Percentiles rank a stretch among this genome's conserved stretches.
These are phyloP conservation scores for Tangara arthus DNA, from an alignment of 2,797 vertebrate genomes.

Conservation along the genomic window DNA sequence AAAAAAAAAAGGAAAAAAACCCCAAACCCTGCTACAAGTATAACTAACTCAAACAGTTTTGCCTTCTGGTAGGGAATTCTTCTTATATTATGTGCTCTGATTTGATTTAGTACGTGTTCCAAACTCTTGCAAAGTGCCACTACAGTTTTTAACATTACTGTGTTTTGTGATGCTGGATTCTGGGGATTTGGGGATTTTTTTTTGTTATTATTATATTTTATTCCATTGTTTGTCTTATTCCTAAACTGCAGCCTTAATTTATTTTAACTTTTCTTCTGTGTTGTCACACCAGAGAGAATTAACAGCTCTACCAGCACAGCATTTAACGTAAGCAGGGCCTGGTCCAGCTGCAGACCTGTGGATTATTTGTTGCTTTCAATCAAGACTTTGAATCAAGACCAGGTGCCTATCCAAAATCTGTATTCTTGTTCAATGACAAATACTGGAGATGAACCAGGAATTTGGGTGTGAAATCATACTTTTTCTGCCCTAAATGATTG, in stretches of 20 bases:
- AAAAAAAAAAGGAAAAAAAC: too few species aligned
- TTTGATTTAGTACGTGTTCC: constrained; percentile 9
- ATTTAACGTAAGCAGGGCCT: neutral
- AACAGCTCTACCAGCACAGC: neutral
- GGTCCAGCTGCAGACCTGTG: neutral
- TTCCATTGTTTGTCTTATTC: neutral
- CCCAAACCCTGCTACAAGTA: neutral
- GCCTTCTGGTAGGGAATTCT: neutral
- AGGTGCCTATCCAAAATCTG: neutral
- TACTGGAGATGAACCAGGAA: neutral
- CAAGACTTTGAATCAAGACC: neutral
- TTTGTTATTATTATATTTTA: neutral
- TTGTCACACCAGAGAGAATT: neutral
- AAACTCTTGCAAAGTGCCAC: neutral
- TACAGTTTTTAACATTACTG: neutral
- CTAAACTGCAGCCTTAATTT: neutral
- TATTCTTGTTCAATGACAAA: neutral
- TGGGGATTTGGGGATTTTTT: neutral
- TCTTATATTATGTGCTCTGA: neutral
- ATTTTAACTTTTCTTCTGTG: neutral
- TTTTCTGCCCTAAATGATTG: neutral
- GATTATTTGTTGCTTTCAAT: neutral
- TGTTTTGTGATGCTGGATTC: neutral
- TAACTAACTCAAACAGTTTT: constrained; percentile 1
- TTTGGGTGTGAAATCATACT: neutral